Conservation (phyloP, 1,140 invertebrate genomes). For the Drosophila chauvacae region DNA sequence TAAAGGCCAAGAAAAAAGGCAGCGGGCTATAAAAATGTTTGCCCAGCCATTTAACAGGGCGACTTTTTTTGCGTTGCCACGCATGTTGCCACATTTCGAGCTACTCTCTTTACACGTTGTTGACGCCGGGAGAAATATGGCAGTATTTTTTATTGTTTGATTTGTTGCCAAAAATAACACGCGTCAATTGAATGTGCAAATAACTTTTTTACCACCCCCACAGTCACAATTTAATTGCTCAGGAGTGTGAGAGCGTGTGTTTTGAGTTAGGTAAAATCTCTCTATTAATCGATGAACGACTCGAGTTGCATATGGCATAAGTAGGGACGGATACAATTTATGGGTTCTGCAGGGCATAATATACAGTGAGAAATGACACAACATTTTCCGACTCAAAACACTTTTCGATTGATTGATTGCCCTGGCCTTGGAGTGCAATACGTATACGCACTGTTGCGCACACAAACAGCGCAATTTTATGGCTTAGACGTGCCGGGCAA, state of each 20-base stretch:
- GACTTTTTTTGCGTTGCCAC: constrained; percentile 34
- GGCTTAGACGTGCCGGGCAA: constrained; percentile 16
- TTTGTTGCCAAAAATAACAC: constrained; percentile 66
- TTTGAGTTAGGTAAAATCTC: constrained; percentile 1
- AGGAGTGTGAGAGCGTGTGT: not conserved
- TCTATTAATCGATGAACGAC: not conserved
- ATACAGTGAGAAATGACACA: constrained; percentile 38
- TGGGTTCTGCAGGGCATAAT: not conserved
- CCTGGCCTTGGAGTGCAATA: constrained; percentile 35
- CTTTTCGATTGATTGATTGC: constrained; percentile 61
- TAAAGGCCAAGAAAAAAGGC: constrained; percentile 63
- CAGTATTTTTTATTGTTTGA: constrained; percentile 57
- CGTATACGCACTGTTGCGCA: constrained; percentile 61
- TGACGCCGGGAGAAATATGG: constrained; percentile 29
- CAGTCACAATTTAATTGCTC: constrained; percentile 3
- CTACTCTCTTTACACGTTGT: constrained; percentile 15
- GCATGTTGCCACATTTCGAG: constrained; percentile 61
- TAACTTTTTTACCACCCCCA: constrained; percentile 28
- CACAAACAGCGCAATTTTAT: constrained; percentile 31
- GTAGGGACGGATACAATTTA: constrained; percentile 1
- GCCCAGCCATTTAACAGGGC: constrained; percentile 62
- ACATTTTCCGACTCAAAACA: constrained; percentile 30
- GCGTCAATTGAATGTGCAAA: constrained; percentile 72
- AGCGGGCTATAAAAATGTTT: constrained; percentile 59
- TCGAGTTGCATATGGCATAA: not conserved